Percentiles rank a stretch among this genome's conserved stretches.
Conservation (phyloP, 2,888 invertebrate species). For the Epicampocera succincta region DNA sequence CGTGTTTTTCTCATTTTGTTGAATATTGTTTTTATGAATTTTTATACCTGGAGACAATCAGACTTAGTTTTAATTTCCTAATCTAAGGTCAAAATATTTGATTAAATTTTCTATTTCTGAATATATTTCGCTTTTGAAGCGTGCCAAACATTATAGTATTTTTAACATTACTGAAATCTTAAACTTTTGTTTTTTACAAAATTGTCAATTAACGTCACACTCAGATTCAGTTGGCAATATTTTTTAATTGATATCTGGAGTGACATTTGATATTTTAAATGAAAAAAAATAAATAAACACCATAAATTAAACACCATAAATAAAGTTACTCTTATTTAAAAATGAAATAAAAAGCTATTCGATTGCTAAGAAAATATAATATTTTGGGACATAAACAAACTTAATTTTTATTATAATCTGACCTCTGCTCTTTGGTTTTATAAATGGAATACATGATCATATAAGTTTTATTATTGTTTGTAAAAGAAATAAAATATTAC, state of each 20-base stretch:
- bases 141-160: constrained; percentile 10
- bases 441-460: no score
- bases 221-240: neutral
- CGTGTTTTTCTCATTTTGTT: neutral
- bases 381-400: no score
- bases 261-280: no score
- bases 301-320: neutral
- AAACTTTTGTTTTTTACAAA: no score
- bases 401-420: no score
- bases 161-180: no score
- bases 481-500: no score
- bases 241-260: neutral
- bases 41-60: neutral
- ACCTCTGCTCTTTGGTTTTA: no score
- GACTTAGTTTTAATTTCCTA: neutral
- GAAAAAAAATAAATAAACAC: no score
- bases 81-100: constrained; percentile 24
- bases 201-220: no score
- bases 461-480: no score
- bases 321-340: neutral
- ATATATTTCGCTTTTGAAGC: neutral
- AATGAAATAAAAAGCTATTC: neutral
- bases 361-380: neutral
- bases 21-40: neutral
- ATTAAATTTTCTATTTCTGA: constrained; percentile 23